These are phyloP conservation scores for Lysandra coridon DNA, from an alignment of 2,888 invertebrate genomes.

Conservation along the genomic window DNA sequence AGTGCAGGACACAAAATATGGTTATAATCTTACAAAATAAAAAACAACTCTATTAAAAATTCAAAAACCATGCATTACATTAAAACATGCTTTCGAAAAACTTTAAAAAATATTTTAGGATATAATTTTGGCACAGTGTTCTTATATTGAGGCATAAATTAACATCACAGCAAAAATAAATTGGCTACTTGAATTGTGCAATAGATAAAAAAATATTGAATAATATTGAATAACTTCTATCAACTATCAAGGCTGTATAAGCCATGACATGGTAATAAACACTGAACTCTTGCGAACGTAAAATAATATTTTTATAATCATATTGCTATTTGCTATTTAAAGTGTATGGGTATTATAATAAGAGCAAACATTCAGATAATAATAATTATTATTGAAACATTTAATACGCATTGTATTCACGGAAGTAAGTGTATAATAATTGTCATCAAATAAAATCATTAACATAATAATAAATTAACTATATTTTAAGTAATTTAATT, in stretches of 20 bases:
- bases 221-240: neutral
- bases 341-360: no score
- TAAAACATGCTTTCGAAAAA: conserved; percentile 9
- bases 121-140: conserved; percentile 20
- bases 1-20: neutral
- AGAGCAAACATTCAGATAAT: no score
- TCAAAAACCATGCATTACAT: conserved; percentile 40
- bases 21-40: conserved; percentile 38
- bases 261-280: no score
- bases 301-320: no score
- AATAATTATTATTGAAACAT: no score
- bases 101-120: conserved; percentile 15
- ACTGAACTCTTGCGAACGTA: no score
- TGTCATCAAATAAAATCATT: no score
- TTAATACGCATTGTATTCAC: no score
- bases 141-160: conserved; percentile 39
- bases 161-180: conserved; percentile 50
- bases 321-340: no score
- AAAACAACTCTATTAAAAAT: conserved; percentile 36
- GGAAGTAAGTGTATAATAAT: no score
- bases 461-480: neutral
- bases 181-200: neutral
- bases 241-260: neutral
- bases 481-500: neutral
- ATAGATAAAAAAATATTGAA: neutral